phyloP scores from a whole-genome alignment of 2,888 invertebrate species.

The Eupsilia transversa region DNA sequence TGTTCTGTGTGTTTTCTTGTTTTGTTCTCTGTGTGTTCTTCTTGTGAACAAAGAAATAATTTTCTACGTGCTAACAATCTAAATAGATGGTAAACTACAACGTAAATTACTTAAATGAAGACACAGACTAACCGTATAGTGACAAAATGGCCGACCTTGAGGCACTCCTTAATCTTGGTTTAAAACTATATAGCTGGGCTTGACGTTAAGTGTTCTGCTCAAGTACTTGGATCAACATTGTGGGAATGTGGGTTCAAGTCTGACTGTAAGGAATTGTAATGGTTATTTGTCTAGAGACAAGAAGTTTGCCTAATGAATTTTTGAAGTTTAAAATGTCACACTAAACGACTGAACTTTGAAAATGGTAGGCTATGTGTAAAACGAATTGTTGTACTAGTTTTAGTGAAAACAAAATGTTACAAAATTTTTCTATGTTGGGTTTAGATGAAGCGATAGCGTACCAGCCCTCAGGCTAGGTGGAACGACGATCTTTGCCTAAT shows the following conservation, averaged over 20 bases:
- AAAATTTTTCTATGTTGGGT: background rate
- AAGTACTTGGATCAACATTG: conserved; percentile 44
- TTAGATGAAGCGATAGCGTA: background rate
- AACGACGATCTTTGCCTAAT: too few relatives aligned
- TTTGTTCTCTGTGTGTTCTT: too few relatives aligned
- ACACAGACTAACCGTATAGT: conserved; percentile 54
- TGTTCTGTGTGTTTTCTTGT: too few relatives aligned
- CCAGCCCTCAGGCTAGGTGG: too few relatives aligned
- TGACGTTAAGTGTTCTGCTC: conserved; percentile 52
- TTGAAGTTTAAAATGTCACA: conserved; percentile 1
- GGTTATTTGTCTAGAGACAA: conserved; percentile 29
- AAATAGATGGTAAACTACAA: conserved; percentile 20
- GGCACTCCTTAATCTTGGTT: conserved; percentile 60
- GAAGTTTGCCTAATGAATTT: background rate
- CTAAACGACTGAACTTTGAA: background rate
- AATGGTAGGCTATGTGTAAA: too few relatives aligned
- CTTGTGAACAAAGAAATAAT: too few relatives aligned
- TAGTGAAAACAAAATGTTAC: background rate
- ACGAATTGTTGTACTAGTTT: background rate
- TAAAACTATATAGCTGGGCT: conserved; percentile 54
- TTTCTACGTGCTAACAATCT: conserved; percentile 4
- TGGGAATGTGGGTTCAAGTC: conserved; percentile 20
- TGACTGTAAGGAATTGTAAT: conserved; percentile 33
- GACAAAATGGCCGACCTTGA: conserved; percentile 59
- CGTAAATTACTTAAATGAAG: conserved; percentile 55